Conservation (phyloP, 2,113 vertebrate species). For the Conger conger region DNA sequence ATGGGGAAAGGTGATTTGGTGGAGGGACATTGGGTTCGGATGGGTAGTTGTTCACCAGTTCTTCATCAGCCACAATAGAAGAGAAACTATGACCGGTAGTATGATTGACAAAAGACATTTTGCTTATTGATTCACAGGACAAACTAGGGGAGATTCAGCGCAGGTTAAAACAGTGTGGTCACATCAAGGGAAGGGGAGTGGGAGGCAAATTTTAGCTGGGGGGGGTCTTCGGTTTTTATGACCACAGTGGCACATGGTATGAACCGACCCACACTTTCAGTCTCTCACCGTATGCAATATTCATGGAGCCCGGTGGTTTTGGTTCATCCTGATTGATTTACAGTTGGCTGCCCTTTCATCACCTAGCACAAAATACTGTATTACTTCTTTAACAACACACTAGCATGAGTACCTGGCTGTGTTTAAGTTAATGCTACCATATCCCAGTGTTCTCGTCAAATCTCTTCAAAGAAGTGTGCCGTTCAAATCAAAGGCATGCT, state of each 20-base stretch:
- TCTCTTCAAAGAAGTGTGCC: too few species aligned
- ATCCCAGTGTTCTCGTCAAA: neutral
- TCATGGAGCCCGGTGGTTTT: neutral
- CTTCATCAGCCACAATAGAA: slow-evolving; percentile 26
- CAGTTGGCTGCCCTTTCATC: neutral
- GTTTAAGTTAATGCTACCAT: neutral
- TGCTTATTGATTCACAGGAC: slow-evolving; percentile 45
- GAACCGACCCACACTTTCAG: neutral
- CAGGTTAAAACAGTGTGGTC: slow-evolving; percentile 32
- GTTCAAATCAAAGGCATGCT: slow-evolving; percentile 6
- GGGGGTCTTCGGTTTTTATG: neutral
- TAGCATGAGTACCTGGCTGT: neutral
- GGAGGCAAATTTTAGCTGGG: neutral
- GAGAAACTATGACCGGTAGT: slow-evolving; percentile 53
- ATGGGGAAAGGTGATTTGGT: neutral
- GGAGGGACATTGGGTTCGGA: neutral
- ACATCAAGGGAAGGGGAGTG: slow-evolving; percentile 27
- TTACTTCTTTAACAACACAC: neutral
- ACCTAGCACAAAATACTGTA: neutral
- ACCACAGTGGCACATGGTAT: slow-evolving; percentile 1
- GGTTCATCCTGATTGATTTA: neutral
- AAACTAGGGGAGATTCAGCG: slow-evolving; percentile 34
- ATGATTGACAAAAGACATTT: slow-evolving; percentile 41
- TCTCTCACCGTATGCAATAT: neutral
- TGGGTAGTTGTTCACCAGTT: slow-evolving; percentile 16